Percentiles rank a stretch among this genome's conserved stretches.
Conservation (phyloP, 2,797 vertebrate genomes). For the Chromis chromis region DNA sequence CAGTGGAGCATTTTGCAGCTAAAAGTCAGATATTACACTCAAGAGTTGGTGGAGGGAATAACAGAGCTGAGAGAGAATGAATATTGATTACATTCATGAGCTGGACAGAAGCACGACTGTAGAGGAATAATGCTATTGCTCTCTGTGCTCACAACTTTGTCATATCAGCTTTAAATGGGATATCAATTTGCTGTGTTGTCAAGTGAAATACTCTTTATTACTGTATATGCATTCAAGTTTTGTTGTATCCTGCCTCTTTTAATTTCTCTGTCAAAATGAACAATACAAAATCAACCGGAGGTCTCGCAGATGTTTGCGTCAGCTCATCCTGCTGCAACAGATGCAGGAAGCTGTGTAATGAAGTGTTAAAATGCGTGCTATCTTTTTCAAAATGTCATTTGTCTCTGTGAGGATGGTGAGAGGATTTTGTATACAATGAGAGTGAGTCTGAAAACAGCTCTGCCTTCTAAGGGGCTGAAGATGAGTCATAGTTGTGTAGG, state of each 20-base stretch:
- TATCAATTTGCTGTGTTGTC: background rate
- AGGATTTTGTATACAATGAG: slow-evolving; percentile 18
- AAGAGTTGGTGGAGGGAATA: background rate
- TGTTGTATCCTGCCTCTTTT: background rate
- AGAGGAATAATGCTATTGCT: background rate
- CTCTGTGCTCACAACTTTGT: background rate
- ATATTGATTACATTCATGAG: background rate
- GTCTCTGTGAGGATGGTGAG: slow-evolving; percentile 22
- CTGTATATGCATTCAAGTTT: too few relatives aligned
- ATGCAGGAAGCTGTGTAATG: slow-evolving; percentile 28
- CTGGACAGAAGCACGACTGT: background rate
- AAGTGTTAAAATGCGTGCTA: slow-evolving; percentile 37
- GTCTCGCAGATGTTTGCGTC: slow-evolving; percentile 22
- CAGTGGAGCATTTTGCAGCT: background rate
- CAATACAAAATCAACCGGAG: slow-evolving; percentile 4
- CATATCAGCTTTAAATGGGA: background rate
- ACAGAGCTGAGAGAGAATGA: background rate
- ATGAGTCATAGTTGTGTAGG: slow-evolving; percentile 67
- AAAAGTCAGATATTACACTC: background rate
- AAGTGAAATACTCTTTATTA: background rate
- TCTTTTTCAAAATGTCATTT: slow-evolving; percentile 36
- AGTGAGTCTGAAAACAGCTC: slow-evolving; percentile 36
- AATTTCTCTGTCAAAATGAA: slow-evolving; percentile 14
- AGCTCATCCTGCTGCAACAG: slow-evolving; percentile 26
- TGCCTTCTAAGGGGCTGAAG: slow-evolving; percentile 33